Evolutionary conservation across 2,888 invertebrate genomes (phyloP).

Genomic region (Xestoiulus laeticollis): DNA sequence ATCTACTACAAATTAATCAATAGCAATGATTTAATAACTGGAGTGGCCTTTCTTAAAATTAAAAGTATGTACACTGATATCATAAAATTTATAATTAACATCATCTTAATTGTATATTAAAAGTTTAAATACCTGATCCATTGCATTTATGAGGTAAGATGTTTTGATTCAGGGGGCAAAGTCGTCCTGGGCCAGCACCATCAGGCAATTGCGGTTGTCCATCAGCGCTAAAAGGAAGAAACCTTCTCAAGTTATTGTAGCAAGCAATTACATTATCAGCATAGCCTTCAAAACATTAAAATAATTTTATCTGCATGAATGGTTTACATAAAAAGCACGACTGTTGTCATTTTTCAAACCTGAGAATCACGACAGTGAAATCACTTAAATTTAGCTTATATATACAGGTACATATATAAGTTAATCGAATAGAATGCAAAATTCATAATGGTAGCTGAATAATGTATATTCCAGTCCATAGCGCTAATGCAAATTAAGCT

Average conservation of each 20-base stretch:
- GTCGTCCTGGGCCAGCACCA: constrained; percentile 50
- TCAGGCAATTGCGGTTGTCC: constrained; percentile 52
- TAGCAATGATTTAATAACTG: too few relatives aligned
- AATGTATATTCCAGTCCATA: too few relatives aligned
- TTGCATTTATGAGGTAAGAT: constrained; percentile 51
- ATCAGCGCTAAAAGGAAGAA: constrained; percentile 54
- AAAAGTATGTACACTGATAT: too few relatives aligned
- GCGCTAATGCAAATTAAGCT: too few relatives aligned
- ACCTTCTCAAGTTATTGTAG: constrained; percentile 54
- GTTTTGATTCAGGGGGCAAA: constrained; percentile 31
- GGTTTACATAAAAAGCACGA: neutral
- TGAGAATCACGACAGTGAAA: neutral
- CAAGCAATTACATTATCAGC: neutral
- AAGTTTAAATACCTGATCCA: constrained; percentile 47
- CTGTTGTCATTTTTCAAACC: neutral
- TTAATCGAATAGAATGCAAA: too few relatives aligned
- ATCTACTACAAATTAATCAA: too few relatives aligned
- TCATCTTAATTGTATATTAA: too few relatives aligned
- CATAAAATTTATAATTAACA: too few relatives aligned
- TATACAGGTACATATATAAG: too few relatives aligned
- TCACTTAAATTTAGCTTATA: neutral
- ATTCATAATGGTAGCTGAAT: too few relatives aligned
- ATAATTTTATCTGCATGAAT: neutral
- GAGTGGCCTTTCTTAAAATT: too few relatives aligned
- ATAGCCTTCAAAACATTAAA: neutral